Evolutionary conservation across 2,113 vertebrate genomes (phyloP).

Genomic region (Otis tarda): DNA sequence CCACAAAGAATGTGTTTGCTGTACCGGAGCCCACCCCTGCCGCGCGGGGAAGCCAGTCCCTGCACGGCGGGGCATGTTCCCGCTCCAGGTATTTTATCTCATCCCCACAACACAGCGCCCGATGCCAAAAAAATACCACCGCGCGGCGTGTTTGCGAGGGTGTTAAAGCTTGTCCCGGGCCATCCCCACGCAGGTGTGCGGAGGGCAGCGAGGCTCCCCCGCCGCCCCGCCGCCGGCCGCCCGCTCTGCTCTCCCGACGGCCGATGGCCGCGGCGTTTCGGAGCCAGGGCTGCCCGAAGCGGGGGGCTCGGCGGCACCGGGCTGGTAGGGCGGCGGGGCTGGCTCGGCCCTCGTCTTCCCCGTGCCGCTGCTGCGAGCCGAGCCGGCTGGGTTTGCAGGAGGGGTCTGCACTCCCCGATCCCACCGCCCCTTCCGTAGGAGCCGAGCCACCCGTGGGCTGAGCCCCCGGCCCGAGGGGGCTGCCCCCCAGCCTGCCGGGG

Average conservation of each 20-base stretch:
- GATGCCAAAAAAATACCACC: conserved; percentile 47
- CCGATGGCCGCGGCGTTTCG: no score
- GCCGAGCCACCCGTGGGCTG: accelerated
- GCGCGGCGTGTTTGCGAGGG: not conserved
- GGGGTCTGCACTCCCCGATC: not conserved
- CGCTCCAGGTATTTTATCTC: conserved; percentile 36
- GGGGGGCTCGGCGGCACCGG: no score
- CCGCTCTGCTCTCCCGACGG: not conserved
- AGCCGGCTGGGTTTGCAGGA: not conserved
- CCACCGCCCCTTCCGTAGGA: accelerated
- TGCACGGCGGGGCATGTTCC: conserved; percentile 54
- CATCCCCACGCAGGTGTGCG: not conserved
- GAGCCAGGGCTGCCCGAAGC: not conserved
- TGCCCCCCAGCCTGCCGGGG: not conserved
- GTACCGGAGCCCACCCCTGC: conserved; percentile 31
- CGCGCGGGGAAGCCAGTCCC: not conserved
- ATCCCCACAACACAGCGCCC: not conserved
- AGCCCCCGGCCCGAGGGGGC: accelerated
- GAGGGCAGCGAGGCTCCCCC: not conserved
- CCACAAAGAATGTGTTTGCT: conserved; percentile 50
- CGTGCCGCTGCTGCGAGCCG: not conserved
- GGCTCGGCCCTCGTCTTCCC: not conserved
- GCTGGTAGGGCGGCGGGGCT: accelerated
- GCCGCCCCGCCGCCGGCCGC: accelerated
- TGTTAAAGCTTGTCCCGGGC: conserved; percentile 33